phyloP scores from a whole-genome alignment of 2,113 vertebrate genomes.

The Oriolus oriolus region DNA sequence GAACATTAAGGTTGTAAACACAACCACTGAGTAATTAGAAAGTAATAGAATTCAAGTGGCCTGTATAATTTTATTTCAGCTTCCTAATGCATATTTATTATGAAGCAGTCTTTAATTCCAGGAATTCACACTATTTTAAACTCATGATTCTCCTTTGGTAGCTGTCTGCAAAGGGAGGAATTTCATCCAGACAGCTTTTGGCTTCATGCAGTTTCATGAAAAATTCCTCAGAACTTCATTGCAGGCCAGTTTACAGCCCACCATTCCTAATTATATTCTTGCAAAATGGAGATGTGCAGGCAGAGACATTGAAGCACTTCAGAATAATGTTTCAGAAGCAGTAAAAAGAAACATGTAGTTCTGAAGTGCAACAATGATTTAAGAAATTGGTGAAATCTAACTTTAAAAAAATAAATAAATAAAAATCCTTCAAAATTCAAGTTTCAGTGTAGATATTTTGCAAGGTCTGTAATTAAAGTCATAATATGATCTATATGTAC shows the following conservation, averaged over 20 bases:
- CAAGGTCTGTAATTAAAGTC: background rate
- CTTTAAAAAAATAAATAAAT: background rate
- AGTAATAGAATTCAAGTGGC: conserved; percentile 43
- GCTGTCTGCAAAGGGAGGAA: background rate
- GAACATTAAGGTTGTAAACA: conserved; percentile 34
- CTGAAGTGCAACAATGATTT: background rate
- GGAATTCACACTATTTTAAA: conserved; percentile 7
- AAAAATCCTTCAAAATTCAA: background rate
- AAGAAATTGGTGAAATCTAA: background rate
- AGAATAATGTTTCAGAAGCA: background rate
- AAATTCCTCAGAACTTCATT: background rate
- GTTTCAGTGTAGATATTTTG: background rate
- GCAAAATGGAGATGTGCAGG: background rate
- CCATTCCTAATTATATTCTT: background rate
- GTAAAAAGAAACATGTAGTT: background rate
- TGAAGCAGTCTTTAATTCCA: conserved; percentile 7
- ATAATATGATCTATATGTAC: background rate
- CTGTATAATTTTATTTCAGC: conserved; percentile 48
- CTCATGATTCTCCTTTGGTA: background rate
- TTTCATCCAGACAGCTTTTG: background rate
- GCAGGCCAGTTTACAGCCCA: background rate
- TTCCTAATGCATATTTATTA: conserved; percentile 18
- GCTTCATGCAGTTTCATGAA: background rate
- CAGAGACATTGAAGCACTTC: background rate
- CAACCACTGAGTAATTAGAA: conserved; percentile 29